phyloP scores from a whole-genome alignment of 2,797 vertebrate genomes.

The Thaleichthys pacificus region DNA sequence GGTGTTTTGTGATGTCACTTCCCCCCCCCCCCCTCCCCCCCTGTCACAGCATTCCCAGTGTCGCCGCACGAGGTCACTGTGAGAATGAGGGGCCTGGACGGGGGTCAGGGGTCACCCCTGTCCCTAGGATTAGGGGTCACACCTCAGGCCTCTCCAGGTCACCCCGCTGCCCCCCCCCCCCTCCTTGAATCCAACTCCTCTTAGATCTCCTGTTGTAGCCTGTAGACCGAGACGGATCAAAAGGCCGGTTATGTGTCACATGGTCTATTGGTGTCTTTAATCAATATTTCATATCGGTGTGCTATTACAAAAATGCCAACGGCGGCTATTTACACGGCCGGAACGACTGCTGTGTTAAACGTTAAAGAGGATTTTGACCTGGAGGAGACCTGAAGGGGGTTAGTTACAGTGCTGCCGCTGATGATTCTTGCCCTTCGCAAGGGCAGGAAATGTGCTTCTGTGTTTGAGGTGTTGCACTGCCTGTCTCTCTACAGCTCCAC shows the following conservation, averaged over 20 bases:
- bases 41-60: slow-evolving; percentile 49
- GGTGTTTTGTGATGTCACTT: slow-evolving; percentile 24
- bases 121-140: not conserved
- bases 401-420: slow-evolving; percentile 19
- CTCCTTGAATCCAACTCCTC: not conserved
- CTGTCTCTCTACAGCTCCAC: slow-evolving; percentile 31
- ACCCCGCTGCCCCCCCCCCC: not conserved
- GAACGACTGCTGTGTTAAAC: slow-evolving; percentile 39
- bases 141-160: not conserved
- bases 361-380: slow-evolving; percentile 31
- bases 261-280: too few relatives aligned
- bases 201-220: not conserved
- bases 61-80: slow-evolving; percentile 18
- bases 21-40: slow-evolving; percentile 9
- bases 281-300: too few relatives aligned
- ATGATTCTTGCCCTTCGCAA: slow-evolving; percentile 6
- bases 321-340: too few relatives aligned
- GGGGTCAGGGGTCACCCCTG: not conserved
- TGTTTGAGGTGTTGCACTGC: slow-evolving; percentile 50
- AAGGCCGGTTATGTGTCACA: too few relatives aligned
- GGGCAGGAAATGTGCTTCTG: slow-evolving; percentile 19
- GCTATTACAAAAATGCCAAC: not conserved
- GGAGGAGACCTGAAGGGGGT: slow-evolving; percentile 14
- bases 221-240: too few relatives aligned
- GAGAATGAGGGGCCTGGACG: too few relatives aligned